Evolutionary conservation across 2,113 vertebrate genomes (phyloP).

Genomic region (Pteropus alecto): DNA sequence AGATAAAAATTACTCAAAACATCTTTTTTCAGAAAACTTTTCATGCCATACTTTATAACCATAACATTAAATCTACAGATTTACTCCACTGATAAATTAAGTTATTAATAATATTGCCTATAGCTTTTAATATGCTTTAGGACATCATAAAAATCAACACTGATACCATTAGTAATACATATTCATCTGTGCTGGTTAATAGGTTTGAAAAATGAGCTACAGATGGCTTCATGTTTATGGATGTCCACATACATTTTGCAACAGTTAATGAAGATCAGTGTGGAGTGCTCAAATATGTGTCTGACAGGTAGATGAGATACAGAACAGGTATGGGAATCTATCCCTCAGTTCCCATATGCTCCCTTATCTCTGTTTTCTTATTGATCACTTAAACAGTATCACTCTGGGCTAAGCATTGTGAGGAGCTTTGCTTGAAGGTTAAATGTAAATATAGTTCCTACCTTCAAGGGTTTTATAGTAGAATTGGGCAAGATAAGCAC

Average conservation of each 20-base stretch:
- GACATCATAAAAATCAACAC: neutral
- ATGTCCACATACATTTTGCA: conserved; percentile 37
- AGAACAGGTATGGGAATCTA: conserved; percentile 24
- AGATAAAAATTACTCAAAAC: conserved; percentile 54
- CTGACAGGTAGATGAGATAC: conserved; percentile 32
- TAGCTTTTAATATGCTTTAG: conserved; percentile 58
- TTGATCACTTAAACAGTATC: neutral
- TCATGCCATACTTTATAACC: conserved; percentile 38
- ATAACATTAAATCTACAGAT: conserved; percentile 48
- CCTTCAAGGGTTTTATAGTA: neutral
- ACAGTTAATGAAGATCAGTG: conserved; percentile 35
- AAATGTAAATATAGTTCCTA: neutral
- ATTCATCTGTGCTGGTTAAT: conserved; percentile 62
- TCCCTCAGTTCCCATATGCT: neutral
- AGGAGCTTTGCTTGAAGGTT: neutral
- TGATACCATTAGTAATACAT: conserved; percentile 60
- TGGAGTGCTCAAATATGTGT: neutral
- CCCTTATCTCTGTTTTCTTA: neutral
- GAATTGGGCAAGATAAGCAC: neutral
- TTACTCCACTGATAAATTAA: conserved; percentile 56
- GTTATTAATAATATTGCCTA: conserved; percentile 60
- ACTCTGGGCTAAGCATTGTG: neutral
- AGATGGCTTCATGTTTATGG: conserved; percentile 72
- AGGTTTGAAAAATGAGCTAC: conserved; percentile 65
- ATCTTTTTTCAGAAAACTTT: conserved; percentile 52